Evolutionary conservation across 2,888 invertebrate genomes (phyloP).

Genomic region (Priapulus caudatus): DNA sequence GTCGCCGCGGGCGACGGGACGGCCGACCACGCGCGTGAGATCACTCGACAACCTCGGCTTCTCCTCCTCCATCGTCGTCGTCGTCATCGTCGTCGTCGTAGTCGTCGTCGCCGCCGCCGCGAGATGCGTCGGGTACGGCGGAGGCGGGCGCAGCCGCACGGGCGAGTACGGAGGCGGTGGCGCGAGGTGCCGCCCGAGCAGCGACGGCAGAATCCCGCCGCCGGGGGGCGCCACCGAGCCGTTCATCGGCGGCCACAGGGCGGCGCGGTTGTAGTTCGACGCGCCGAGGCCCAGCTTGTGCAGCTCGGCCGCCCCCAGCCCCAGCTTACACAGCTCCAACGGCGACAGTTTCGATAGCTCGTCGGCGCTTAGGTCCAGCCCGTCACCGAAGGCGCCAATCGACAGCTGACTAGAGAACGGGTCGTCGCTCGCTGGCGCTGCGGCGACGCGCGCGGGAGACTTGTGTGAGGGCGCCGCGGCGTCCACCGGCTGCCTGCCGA

Average conservation of each 20-base stretch:
- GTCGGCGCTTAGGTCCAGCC: neutral
- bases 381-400: neutral
- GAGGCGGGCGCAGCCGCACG: slow-evolving; percentile 11
- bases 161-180: slow-evolving; percentile 10
- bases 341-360: neutral
- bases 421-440: neutral
- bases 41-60: no score
- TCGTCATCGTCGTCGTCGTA: no score
- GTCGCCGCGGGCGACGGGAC: no score
- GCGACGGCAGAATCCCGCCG: neutral
- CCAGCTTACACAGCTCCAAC: slow-evolving; percentile 3
- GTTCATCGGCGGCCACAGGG: neutral
- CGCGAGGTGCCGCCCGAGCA: slow-evolving; percentile 5
- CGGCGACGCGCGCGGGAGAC: neutral
- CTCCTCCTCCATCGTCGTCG: no score
- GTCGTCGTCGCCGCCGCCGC: no score
- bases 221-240: no score
- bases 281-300: neutral
- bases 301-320: neutral
- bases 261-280: neutral
- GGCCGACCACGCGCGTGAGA: no score
- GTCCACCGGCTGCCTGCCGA: neutral
- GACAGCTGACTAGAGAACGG: neutral
- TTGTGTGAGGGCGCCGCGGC: neutral
- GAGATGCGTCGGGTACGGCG: slow-evolving; percentile 7